Conservation (phyloP, 2,797 vertebrate genomes). For the Sebastes cheni region DNA sequence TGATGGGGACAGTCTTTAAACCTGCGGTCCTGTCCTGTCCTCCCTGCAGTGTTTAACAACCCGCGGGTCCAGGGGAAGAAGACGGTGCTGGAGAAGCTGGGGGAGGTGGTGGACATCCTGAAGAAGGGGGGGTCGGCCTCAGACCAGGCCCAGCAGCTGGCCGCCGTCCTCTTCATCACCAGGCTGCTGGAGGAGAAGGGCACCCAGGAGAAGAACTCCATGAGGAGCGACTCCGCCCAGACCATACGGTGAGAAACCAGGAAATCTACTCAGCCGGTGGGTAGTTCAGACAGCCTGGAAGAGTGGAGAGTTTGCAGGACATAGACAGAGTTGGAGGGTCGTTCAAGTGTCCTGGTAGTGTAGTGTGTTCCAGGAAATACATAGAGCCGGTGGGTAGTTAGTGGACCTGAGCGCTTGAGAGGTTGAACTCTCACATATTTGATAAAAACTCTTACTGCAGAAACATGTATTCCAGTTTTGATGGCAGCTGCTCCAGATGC, state of each 20-base stretch:
- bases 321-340: background rate
- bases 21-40: background rate
- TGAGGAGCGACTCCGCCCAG: slow-evolving; percentile 77
- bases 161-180: slow-evolving; percentile 81
- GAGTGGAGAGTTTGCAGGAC: background rate
- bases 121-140: slow-evolving; percentile 80
- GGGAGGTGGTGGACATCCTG: slow-evolving; percentile 83
- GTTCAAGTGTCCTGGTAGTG: background rate
- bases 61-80: slow-evolving; percentile 79
- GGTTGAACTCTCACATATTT: too few relatives aligned
- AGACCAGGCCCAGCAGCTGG: slow-evolving; percentile 81
- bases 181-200: slow-evolving; percentile 86
- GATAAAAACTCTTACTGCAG: too few relatives aligned
- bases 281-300: background rate
- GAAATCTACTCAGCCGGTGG: background rate
- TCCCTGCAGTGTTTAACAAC: slow-evolving; percentile 77
- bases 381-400: background rate
- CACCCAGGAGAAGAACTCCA: slow-evolving; percentile 73
- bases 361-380: background rate
- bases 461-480: too few relatives aligned
- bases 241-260: slow-evolving; percentile 74
- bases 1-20: background rate
- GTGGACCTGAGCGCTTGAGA: background rate
- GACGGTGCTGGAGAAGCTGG: slow-evolving; percentile 80
- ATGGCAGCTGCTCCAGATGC: background rate